Percentiles rank a stretch among this genome's conserved stretches.
phyloP scores from a whole-genome alignment of 2,797 vertebrate genomes.

The Hypotaenidia okinawae region DNA sequence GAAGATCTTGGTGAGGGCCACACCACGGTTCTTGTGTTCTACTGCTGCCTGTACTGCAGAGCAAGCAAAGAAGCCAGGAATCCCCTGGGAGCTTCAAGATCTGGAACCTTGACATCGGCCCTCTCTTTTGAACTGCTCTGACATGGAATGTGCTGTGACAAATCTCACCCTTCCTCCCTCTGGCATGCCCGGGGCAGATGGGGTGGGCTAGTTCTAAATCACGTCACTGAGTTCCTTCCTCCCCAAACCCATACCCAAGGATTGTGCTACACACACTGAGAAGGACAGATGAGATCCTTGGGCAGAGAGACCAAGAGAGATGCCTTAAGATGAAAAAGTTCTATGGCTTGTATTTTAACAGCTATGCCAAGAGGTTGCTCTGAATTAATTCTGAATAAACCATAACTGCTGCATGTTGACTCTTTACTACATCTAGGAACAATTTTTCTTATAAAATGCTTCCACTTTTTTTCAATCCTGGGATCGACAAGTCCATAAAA shows the following conservation, averaged over 20 bases:
- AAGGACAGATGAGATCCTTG: background rate
- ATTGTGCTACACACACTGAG: background rate
- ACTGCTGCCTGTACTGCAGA: background rate
- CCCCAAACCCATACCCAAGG: background rate
- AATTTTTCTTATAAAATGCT: fast-evolving
- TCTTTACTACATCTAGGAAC: background rate
- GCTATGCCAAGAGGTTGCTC: background rate
- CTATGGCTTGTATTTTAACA: background rate
- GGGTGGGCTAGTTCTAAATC: background rate
- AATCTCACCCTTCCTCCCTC: background rate
- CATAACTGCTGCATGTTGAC: background rate
- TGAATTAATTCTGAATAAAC: background rate
- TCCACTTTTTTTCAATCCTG: background rate
- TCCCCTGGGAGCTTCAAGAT: background rate
- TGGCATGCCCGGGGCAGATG: background rate
- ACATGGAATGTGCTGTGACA: background rate
- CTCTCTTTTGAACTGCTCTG: background rate
- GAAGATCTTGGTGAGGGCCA: background rate
- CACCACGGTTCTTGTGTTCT: background rate
- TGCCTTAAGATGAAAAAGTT: background rate
- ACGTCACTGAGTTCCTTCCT: background rate
- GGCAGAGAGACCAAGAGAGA: background rate
- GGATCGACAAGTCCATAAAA: background rate
- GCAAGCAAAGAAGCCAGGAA: background rate
- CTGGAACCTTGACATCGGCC: background rate